Percentiles rank a stretch among this genome's conserved stretches.
phyloP scores from a whole-genome alignment of 2,888 invertebrate genomes.

The Cephus sareptanus region DNA sequence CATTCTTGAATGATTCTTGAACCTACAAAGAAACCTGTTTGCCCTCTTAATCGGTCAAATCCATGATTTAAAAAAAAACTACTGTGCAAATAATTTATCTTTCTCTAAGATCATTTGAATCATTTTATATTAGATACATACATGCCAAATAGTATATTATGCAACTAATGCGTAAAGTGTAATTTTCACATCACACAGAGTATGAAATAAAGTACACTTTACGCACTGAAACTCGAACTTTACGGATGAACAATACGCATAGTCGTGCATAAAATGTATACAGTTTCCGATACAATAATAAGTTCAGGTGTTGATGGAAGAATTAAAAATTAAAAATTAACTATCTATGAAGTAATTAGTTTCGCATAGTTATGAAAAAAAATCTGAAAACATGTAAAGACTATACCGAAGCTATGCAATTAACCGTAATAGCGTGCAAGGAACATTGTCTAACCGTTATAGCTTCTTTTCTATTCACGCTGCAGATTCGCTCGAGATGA shows the following conservation, averaged over 20 bases:
- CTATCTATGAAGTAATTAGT: background rate
- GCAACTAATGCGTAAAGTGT: too few relatives aligned
- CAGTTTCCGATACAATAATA: background rate
- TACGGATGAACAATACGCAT: too few relatives aligned
- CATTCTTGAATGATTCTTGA: too few relatives aligned
- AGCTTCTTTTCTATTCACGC: background rate
- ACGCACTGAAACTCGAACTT: too few relatives aligned
- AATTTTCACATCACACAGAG: too few relatives aligned
- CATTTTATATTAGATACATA: background rate
- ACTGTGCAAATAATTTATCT: background rate
- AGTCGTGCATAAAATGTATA: background rate
- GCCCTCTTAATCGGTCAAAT: too few relatives aligned
- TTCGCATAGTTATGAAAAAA: background rate
- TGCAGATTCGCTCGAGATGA: background rate
- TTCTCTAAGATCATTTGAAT: background rate
- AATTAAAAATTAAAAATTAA: background rate
- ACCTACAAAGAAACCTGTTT: too few relatives aligned
- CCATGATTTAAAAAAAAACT: too few relatives aligned
- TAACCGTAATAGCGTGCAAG: background rate
- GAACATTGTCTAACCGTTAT: background rate
- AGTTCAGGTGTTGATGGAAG: background rate
- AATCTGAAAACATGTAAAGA: background rate
- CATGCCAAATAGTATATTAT: background rate
- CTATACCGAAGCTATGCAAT: background rate
- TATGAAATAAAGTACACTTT: too few relatives aligned